Percentiles rank a stretch among this genome's conserved stretches.
Evolutionary conservation across 2,888 invertebrate species (phyloP).

Genomic region (Acleris holmiana): DNA sequence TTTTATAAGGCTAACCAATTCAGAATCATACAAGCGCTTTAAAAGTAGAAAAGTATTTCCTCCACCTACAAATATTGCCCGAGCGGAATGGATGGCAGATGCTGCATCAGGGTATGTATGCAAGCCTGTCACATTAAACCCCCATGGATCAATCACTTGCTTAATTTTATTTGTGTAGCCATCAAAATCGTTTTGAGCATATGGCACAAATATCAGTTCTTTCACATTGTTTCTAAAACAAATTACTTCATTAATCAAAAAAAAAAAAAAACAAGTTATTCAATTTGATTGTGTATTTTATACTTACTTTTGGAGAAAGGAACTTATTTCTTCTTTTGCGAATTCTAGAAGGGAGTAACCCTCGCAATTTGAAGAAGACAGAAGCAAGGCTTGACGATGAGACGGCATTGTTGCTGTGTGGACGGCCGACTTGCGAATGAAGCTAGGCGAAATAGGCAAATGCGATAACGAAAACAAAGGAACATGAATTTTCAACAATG

Average conservation of each 20-base stretch:
- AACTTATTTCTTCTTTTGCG: constrained; percentile 86
- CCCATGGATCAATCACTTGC: constrained; percentile 86
- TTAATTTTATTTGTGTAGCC: constrained; percentile 86
- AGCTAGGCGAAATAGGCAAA: too few relatives aligned
- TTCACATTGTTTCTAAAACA: constrained; percentile 85
- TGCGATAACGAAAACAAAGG: constrained; percentile 31
- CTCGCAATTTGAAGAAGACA: constrained; percentile 89
- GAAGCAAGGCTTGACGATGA: constrained; percentile 83
- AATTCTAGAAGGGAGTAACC: constrained; percentile 87
- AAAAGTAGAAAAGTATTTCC: constrained; percentile 92
- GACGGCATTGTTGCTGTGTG: constrained; percentile 44
- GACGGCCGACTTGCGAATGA: too few relatives aligned
- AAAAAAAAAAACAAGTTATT: background rate
- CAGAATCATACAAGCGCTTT: constrained; percentile 87
- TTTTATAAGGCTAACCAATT: constrained; percentile 86
- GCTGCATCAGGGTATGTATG: constrained; percentile 85
- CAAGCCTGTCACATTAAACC: constrained; percentile 86
- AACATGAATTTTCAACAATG: constrained; percentile 15
- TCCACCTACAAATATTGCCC: constrained; percentile 91
- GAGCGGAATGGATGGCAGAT: constrained; percentile 83
- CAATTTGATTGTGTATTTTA: constrained; percentile 18
- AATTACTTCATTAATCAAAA: background rate
- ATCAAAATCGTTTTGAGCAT: constrained; percentile 88
- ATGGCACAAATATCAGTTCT: constrained; percentile 89
- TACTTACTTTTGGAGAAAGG: constrained; percentile 85